phyloP scores from a whole-genome alignment of 1,140 invertebrate genomes.

The Pissodes strobi region DNA sequence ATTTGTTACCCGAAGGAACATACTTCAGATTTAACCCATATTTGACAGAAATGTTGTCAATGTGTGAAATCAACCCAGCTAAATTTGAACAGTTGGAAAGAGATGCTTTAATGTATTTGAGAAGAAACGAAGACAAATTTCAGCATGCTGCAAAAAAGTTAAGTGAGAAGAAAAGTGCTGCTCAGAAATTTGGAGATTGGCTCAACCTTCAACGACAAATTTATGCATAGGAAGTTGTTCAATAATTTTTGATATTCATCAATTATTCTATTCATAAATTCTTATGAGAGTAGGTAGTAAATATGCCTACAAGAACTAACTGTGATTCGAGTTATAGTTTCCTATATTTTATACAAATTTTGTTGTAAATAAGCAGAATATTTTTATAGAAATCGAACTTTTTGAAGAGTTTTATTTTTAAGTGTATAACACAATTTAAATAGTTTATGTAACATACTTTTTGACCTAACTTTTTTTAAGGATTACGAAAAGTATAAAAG shows the following conservation, averaged over 20 bases:
- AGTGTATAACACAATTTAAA: not conserved
- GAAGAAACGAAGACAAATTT: conserved; percentile 79
- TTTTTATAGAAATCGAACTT: not conserved
- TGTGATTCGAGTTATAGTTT: conserved; percentile 8
- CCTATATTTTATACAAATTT: not conserved
- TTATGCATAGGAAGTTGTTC: conserved; percentile 4
- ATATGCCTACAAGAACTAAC: not conserved
- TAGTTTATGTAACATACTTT: not conserved
- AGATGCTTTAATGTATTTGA: conserved; percentile 76
- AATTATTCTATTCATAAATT: too few species aligned
- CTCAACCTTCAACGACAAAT: conserved; percentile 44
- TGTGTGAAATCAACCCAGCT: conserved; percentile 81
- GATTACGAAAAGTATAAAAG: too few species aligned
- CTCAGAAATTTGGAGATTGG: conserved; percentile 60
- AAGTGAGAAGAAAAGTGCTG: conserved; percentile 52
- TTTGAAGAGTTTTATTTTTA: conserved; percentile 2
- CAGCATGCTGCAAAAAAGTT: conserved; percentile 61
- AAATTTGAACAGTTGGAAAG: conserved; percentile 66
- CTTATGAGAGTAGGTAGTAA: not conserved
- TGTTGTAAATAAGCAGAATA: not conserved
- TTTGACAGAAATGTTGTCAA: conserved; percentile 77
- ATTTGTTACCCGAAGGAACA: conserved; percentile 74
- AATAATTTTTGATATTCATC: not conserved
- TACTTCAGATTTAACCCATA: conserved; percentile 94
- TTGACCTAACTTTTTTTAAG: too few species aligned